Percentiles rank a stretch among this genome's conserved stretches.
Conservation (phyloP, 2,888 invertebrate genomes). For the Allophyes oxyacanthae region DNA sequence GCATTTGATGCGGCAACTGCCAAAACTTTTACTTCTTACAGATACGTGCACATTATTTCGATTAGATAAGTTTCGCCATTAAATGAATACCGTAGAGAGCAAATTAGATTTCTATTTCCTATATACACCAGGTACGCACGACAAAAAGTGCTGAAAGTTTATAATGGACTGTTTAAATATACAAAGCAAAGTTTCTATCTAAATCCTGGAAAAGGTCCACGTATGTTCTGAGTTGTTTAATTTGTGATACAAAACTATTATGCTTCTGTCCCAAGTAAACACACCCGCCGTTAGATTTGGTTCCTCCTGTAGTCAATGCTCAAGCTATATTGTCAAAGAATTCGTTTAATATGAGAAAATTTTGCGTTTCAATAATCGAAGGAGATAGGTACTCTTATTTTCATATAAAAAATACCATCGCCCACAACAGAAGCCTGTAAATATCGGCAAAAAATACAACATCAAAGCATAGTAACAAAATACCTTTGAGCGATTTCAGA, state of each 20-base stretch:
- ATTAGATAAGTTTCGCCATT: slow-evolving; percentile 24
- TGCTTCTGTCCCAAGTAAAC: slow-evolving; percentile 52
- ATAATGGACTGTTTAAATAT: slow-evolving; percentile 60
- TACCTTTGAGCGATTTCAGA: slow-evolving; percentile 24
- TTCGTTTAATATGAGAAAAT: slow-evolving; percentile 5
- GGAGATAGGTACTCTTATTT: not conserved
- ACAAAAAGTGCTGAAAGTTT: slow-evolving; percentile 56
- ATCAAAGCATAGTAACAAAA: slow-evolving; percentile 20
- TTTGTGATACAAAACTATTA: slow-evolving; percentile 51
- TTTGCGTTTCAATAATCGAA: not conserved
- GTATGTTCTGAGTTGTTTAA: slow-evolving; percentile 37
- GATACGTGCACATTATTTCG: slow-evolving; percentile 16
- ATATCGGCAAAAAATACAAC: slow-evolving; percentile 1
- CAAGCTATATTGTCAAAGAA: slow-evolving; percentile 24
- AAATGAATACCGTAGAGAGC: slow-evolving; percentile 21
- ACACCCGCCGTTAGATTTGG: slow-evolving; percentile 23
- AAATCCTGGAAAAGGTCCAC: slow-evolving; percentile 65
- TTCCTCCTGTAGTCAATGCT: slow-evolving; percentile 25
- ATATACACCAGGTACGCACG: no score
- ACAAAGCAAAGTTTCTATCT: slow-evolving; percentile 55
- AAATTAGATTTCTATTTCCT: slow-evolving; percentile 20
- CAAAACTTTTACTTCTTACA: slow-evolving; percentile 4
- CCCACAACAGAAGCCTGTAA: slow-evolving; percentile 1
- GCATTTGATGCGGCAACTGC: slow-evolving; percentile 3
- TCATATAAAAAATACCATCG: slow-evolving; percentile 3